phyloP scores from a whole-genome alignment of 1,140 invertebrate species.

The Rhagoletis pomonella region DNA sequence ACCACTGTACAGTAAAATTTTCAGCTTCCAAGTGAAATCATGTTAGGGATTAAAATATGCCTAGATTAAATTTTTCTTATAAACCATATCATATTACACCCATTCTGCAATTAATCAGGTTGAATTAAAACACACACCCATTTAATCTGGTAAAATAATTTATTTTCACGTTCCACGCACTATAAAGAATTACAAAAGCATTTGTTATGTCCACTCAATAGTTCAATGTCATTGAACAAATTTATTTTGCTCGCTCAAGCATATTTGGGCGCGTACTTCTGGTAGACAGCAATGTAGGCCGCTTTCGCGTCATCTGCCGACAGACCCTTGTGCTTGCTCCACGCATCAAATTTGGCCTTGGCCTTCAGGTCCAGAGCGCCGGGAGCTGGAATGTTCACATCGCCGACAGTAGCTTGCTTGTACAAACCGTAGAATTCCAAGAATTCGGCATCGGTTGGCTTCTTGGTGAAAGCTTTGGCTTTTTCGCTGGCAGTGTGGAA shows the following conservation, averaged over 20 bases:
- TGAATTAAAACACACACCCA: too few relatives aligned
- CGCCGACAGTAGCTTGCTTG: constrained; percentile 90
- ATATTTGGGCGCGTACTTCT: constrained; percentile 77
- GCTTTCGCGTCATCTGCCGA: constrained; percentile 87
- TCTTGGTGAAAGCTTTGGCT: constrained; percentile 86
- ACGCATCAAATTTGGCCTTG: constrained; percentile 97
- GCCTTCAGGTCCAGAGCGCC: constrained; percentile 86
- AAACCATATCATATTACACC: too few relatives aligned
- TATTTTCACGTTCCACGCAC: too few relatives aligned
- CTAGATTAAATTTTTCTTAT: too few relatives aligned
- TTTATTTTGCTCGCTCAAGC: constrained; percentile 53
- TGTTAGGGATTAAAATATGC: too few relatives aligned
- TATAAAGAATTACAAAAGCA: too few relatives aligned
- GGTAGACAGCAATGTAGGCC: constrained; percentile 87
- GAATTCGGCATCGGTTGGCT: constrained; percentile 88
- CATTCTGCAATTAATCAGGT: too few relatives aligned
- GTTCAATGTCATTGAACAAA: too few relatives aligned
- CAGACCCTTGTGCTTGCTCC: constrained; percentile 88
- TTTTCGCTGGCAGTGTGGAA: constrained; percentile 88
- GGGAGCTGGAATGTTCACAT: constrained; percentile 76
- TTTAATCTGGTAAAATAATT: too few relatives aligned
- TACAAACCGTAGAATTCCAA: constrained; percentile 90
- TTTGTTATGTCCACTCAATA: too few relatives aligned
- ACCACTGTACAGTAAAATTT: too few relatives aligned
- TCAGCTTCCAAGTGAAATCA: too few relatives aligned